Evolutionary conservation across 1,140 invertebrate species (phyloP).

Genomic region (Penaeus vannamei): DNA sequence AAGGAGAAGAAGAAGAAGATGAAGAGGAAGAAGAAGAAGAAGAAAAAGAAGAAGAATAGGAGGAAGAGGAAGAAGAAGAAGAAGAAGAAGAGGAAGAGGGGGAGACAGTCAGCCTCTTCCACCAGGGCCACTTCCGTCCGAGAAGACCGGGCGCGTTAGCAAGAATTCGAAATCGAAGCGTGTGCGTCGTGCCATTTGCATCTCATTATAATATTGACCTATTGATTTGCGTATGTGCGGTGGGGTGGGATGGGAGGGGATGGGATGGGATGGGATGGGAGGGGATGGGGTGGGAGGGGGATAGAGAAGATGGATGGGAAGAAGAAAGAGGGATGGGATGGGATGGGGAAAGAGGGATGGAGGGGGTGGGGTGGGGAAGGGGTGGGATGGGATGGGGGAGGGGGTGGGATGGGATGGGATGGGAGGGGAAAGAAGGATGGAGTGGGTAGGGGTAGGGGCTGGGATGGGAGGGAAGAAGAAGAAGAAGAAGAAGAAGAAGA

Average conservation of each 20-base stretch:
- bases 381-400: neutral
- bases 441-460: neutral
- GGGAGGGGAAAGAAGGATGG: neutral
- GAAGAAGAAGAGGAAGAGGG: constrained; percentile 4
- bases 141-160: no score
- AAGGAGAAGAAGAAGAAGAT: no score
- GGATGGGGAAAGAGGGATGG: neutral
- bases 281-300: neutral
- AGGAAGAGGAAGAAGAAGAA: neutral
- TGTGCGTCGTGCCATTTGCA: no score
- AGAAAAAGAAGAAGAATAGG: neutral
- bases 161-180: no score
- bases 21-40: neutral
- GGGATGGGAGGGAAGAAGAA: neutral
- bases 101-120: neutral
- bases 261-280: neutral
- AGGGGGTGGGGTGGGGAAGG: neutral
- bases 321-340: neutral
- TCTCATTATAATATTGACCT: no score
- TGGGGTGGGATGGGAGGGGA: neutral
- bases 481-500: no score
- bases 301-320: neutral
- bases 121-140: no score
- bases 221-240: neutral
- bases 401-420: neutral